Percentiles rank a stretch among this genome's conserved stretches.
These are phyloP conservation scores for Semotilus atromaculatus DNA, from an alignment of 2,797 vertebrate genomes.

Conservation along the genomic window DNA sequence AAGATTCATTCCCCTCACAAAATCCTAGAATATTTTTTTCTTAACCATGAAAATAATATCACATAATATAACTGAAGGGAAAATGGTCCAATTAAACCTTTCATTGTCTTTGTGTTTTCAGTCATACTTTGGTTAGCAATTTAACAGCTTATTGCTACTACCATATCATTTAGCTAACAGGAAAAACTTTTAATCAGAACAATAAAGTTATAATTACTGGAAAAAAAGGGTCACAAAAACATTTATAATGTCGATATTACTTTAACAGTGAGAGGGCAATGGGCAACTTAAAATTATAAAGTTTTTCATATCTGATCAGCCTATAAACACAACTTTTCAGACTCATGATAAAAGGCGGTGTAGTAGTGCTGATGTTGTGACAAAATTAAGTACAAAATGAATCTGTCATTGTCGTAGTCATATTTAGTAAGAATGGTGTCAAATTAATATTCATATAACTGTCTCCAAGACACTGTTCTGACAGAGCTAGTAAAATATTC, in stretches of 20 bases:
- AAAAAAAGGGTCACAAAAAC: too few species aligned
- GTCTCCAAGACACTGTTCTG: not conserved
- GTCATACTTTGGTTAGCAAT: not conserved
- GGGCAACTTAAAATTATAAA: not conserved
- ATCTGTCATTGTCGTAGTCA: not conserved
- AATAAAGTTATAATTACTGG: too few species aligned
- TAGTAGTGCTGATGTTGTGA: not conserved
- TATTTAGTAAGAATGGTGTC: not conserved
- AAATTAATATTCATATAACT: not conserved
- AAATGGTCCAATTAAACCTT: not conserved
- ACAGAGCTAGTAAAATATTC: conserved; percentile 4
- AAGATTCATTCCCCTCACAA: not conserved
- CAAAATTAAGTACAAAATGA: not conserved
- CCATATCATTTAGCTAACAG: not conserved
- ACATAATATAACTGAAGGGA: not conserved
- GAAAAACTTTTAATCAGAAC: not conserved
- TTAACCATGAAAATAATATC: not conserved
- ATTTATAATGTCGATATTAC: not conserved
- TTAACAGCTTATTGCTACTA: not conserved
- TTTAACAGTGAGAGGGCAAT: not conserved
- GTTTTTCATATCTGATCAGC: not conserved
- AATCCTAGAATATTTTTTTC: not conserved
- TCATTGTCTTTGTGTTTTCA: not conserved
- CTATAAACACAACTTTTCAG: not conserved
- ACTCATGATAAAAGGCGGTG: not conserved